Conservation (phyloP, 2,888 invertebrate genomes). For the Folsomia candida region DNA sequence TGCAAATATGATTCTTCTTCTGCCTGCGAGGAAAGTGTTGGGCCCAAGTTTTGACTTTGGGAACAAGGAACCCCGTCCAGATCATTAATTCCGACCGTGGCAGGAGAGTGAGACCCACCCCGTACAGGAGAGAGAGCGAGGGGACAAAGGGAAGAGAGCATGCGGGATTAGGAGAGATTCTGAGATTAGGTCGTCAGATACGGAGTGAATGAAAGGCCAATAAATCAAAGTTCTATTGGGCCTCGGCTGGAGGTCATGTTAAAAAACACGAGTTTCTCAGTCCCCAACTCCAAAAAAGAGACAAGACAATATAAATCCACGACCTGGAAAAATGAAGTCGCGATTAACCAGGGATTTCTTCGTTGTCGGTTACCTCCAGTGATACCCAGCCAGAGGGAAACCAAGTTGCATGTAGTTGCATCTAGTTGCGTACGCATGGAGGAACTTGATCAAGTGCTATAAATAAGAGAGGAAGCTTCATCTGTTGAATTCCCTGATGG, state of each 20-base stretch:
- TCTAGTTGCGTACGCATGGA: no score
- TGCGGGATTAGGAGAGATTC: not conserved
- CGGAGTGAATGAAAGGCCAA: slow-evolving; percentile 35
- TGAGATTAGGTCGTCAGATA: slow-evolving; percentile 9
- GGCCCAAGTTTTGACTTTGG: not conserved
- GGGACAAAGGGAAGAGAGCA: not conserved
- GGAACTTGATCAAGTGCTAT: no score
- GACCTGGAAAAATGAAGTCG: no score
- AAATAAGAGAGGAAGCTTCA: no score
- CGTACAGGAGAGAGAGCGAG: not conserved
- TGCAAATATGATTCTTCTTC: no score
- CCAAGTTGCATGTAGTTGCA: no score
- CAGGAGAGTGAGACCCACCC: not conserved
- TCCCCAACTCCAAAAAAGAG: no score
- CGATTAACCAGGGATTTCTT: no score
- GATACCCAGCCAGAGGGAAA: no score
- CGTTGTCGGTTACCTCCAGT: no score
- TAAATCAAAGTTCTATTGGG: slow-evolving; percentile 42
- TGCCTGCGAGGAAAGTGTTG: no score
- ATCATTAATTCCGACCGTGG: not conserved
- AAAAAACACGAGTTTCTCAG: not conserved
- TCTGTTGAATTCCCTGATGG: no score
- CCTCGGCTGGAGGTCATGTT: slow-evolving; percentile 9
- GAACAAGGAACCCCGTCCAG: not conserved
- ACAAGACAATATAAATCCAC: not conserved